Evolutionary conservation across 1,140 invertebrate genomes (phyloP).

Genomic region (Leguminivora glycinivorella): DNA sequence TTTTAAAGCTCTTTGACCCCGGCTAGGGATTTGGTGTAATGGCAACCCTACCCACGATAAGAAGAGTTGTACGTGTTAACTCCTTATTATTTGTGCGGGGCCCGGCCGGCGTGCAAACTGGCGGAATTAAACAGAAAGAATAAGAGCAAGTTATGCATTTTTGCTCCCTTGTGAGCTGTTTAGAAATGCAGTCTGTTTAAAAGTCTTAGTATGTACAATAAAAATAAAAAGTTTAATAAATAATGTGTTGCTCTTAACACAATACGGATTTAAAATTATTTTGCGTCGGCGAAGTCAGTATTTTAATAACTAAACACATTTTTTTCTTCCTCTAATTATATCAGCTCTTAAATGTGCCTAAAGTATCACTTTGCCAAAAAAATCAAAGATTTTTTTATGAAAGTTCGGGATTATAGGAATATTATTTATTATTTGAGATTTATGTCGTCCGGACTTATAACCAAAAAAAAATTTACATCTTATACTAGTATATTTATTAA

Average conservation of each 20-base stretch:
- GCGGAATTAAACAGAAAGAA: constrained; percentile 21
- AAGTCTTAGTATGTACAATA: neutral
- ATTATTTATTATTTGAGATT: too few relatives aligned
- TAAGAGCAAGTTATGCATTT: constrained; percentile 20
- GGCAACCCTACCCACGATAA: constrained; percentile 27
- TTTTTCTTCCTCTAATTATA: too few relatives aligned
- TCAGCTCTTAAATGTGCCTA: too few relatives aligned
- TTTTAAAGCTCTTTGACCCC: constrained; percentile 28
- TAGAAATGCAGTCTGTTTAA: neutral
- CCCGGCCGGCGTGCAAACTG: constrained; percentile 16
- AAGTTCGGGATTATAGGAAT: too few relatives aligned
- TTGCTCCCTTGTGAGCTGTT: constrained; percentile 20
- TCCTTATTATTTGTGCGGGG: constrained; percentile 26
- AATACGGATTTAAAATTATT: neutral
- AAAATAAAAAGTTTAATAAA: neutral
- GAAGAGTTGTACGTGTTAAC: constrained; percentile 26
- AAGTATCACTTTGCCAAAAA: too few relatives aligned
- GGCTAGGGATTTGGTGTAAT: constrained; percentile 27
- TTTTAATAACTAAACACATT: neutral
- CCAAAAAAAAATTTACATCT: too few relatives aligned
- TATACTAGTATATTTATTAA: too few relatives aligned
- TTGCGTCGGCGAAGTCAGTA: too few relatives aligned
- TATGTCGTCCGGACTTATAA: too few relatives aligned
- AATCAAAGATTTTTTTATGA: too few relatives aligned
- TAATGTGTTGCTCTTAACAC: neutral